A percentile compares a stretch with the other conserved stretches of the same genome.
These are phyloP conservation scores for Phasia obesa DNA, from an alignment of 2,888 invertebrate species.

Conservation along the genomic window DNA sequence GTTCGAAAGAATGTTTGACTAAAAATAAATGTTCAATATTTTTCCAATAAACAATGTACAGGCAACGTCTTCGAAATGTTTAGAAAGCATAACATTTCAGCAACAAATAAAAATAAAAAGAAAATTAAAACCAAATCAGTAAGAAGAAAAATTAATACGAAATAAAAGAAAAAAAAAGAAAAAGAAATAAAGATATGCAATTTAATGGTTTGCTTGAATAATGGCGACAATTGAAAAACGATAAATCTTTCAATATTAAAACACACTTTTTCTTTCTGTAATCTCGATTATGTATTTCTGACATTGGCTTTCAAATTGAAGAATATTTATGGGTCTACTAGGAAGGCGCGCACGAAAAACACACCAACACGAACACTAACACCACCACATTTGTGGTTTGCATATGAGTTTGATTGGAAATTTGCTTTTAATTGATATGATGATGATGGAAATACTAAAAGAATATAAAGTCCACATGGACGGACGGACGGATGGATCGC, in stretches of 20 bases:
- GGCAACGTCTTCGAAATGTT: slow-evolving; percentile 40
- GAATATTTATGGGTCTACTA: slow-evolving; percentile 67
- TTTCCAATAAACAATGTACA: slow-evolving; percentile 7
- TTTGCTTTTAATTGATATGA: slow-evolving; percentile 47
- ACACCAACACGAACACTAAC: neutral
- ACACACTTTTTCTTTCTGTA: slow-evolving; percentile 22
- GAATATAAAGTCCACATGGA: neutral
- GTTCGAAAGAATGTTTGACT: neutral
- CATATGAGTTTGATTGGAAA: slow-evolving; percentile 45
- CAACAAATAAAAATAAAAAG: slow-evolving; percentile 40
- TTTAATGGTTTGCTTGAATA: slow-evolving; percentile 68
- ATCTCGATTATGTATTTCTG: slow-evolving; percentile 54
- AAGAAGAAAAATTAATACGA: slow-evolving; percentile 11
- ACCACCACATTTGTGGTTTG: slow-evolving; percentile 14
- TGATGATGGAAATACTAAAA: neutral
- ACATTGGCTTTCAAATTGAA: slow-evolving; percentile 53
- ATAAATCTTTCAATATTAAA: slow-evolving; percentile 79
- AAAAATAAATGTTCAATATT: slow-evolving; percentile 42
- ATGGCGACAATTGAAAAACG: slow-evolving; percentile 80
- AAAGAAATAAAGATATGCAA: slow-evolving; percentile 54
- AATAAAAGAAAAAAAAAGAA: slow-evolving; percentile 6
- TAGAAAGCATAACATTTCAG: slow-evolving; percentile 54
- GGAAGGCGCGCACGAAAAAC: slow-evolving; percentile 1
- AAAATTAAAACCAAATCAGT: slow-evolving; percentile 42
- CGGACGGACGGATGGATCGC: too few species aligned